phyloP scores from a whole-genome alignment of 2,113 vertebrate genomes.

The Madoqua kirkii region DNA sequence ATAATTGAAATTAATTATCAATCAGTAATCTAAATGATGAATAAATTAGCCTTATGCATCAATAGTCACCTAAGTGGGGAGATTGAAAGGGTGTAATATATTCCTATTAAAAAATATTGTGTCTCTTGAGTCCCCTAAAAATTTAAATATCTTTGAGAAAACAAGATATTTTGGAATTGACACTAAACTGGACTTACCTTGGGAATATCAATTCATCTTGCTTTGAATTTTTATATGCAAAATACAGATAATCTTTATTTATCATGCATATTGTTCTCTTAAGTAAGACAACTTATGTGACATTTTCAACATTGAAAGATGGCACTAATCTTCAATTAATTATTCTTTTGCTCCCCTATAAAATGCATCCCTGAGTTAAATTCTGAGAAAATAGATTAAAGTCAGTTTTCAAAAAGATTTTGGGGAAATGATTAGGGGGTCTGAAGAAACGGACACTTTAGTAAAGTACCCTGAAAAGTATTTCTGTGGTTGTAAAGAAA shows the following conservation, averaged over 20 bases:
- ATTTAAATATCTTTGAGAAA: slow-evolving; percentile 12
- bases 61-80: not conserved
- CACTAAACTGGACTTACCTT: not conserved
- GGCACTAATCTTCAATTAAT: not conserved
- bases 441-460: not conserved
- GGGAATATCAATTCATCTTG: not conserved
- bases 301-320: not conserved
- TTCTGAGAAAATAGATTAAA: not conserved
- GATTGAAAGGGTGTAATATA: not conserved
- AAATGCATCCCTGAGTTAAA: not conserved
- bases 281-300: not conserved
- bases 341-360: slow-evolving; percentile 1
- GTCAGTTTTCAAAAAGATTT: not conserved
- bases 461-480: not conserved
- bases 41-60: not conserved
- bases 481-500: not conserved
- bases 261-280: not conserved
- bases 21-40: not conserved
- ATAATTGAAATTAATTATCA: not conserved
- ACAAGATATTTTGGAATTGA: not conserved
- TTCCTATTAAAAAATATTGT: not conserved
- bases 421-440: not conserved
- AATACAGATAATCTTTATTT: not conserved
- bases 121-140: not conserved
- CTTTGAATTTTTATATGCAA: slow-evolving; percentile 11